Evolutionary conservation across 2,113 vertebrate genomes (phyloP), one percentile per base, ranked within the genome.

Genomic region (Dendrocopos noguchii): DNA sequence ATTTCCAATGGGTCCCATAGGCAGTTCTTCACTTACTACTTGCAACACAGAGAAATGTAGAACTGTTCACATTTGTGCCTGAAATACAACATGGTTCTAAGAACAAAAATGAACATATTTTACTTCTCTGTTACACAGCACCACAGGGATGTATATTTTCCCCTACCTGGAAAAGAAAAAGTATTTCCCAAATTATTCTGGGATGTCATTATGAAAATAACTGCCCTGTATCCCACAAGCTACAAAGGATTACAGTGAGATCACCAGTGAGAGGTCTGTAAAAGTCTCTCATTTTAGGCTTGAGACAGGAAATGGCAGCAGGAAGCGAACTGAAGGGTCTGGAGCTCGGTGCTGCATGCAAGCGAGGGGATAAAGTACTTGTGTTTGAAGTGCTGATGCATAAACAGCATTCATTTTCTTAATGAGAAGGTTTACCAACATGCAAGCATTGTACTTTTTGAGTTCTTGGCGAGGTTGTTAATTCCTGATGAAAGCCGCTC

Each of bases 271-370:
- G 80, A n/a, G 21, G 87, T 63, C 93, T 80, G 76, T 81, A 34
- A 66, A 78, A 64, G 65, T 3, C 59, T 90, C 88, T 61, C 67
- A 42, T 84, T 88, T 59, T 12, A 31, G 15, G 76, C 93, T 92
- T 60, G 71, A 1, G 16, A 28, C 95, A 96, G 97, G 96, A 97
- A 97, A 93, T 8, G n/a, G 92, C 92, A 96, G 95, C 94, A 95
- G 97, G 94, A 97, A 96, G 85, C 6, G 1, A 82, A 92, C 46
- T 2, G 90, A 56, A 80, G 70, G 91, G 81, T 85, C 90, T 81
- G 94, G 68, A 87, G 78, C 90, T 89, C 78, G 9, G 80, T 2
- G 70, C 71, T 9, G 73, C 72, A 36, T 47, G 75, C 2, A 16
- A 84, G 91, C 10, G 10, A 29, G 80, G 85, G 93, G 84, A 91